These are phyloP conservation scores for Ciconia maguari DNA, from an alignment of 2,113 vertebrate species.

Conservation along the genomic window DNA sequence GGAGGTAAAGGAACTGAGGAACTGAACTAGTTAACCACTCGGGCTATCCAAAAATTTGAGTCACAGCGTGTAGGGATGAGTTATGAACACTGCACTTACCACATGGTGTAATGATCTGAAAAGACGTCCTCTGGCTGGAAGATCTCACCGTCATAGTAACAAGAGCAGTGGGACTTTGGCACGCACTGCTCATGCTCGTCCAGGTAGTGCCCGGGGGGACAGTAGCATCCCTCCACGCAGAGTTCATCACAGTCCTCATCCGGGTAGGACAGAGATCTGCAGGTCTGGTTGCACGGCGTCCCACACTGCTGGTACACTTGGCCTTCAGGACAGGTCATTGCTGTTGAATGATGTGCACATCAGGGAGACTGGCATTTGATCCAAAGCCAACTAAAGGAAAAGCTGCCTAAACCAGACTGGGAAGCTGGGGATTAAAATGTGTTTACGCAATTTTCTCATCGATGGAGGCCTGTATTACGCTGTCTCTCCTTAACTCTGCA, in stretches of 20 bases:
- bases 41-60: not conserved
- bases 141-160: conserved; percentile 90
- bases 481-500: not conserved
- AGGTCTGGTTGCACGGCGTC: conserved; percentile 85
- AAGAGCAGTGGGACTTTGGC: conserved; percentile 83
- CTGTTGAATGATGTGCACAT: conserved; percentile 61
- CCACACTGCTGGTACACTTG: conserved; percentile 87
- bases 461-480: not conserved
- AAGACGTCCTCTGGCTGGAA: conserved; percentile 91
- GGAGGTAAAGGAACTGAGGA: not conserved
- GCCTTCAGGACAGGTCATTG: conserved; percentile 80
- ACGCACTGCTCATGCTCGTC: conserved; percentile 85
- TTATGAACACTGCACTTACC: conserved; percentile 68
- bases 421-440: not conserved
- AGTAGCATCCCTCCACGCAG: conserved; percentile 94
- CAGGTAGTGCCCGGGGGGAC: conserved; percentile 81
- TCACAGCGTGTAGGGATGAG: rapidly evolving
- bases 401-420: not conserved
- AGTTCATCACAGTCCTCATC: conserved; percentile 76
- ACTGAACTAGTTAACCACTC: not conserved
- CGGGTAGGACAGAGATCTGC: conserved; percentile 83
- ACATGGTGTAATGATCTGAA: conserved; percentile 87
- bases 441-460: not conserved
- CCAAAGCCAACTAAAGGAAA: not conserved
- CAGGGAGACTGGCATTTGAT: not conserved